Conservation (phyloP, 2,797 vertebrate genomes). For the Hippoglossus hippoglossus region DNA sequence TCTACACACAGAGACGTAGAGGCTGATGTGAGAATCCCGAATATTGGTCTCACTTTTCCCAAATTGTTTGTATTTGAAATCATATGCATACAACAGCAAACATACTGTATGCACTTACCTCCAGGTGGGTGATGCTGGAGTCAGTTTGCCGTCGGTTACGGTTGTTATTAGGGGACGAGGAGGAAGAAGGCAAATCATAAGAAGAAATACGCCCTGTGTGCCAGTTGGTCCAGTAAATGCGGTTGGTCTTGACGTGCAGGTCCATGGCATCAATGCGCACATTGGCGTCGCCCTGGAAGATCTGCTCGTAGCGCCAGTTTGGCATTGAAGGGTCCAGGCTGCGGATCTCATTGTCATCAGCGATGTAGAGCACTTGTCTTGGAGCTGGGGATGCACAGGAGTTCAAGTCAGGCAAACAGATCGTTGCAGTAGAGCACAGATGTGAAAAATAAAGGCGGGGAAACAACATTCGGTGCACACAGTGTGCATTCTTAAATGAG, state of each 20-base stretch:
- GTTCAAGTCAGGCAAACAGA: neutral
- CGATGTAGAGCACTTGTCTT: constrained; percentile 93
- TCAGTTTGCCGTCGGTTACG: constrained; percentile 91
- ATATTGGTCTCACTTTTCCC: neutral
- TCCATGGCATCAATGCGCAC: constrained; percentile 98
- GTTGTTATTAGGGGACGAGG: constrained; percentile 82
- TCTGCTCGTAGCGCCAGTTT: constrained; percentile 93
- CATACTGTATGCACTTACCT: constrained; percentile 66
- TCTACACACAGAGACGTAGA: constrained; percentile 74
- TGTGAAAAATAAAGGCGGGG: rapidly evolving
- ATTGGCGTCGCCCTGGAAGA: constrained; percentile 93
- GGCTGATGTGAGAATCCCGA: neutral
- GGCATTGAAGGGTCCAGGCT: constrained; percentile 93
- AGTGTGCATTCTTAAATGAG: neutral
- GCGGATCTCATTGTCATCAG: constrained; percentile 96
- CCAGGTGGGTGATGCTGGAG: constrained; percentile 88
- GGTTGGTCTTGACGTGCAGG: constrained; percentile 92
- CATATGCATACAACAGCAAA: neutral
- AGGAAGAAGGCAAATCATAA: constrained; percentile 86
- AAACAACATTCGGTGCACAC: neutral
- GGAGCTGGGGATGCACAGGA: constrained; percentile 76
- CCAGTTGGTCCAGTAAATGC: constrained; percentile 99
- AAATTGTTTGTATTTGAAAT: neutral
- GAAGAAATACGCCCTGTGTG: constrained; percentile 94
- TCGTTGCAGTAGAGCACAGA: neutral